Percentiles rank a stretch among this genome's conserved stretches.
These are phyloP conservation scores for Megathymus violae DNA, from an alignment of 1,140 invertebrate species.

Conservation along the genomic window DNA sequence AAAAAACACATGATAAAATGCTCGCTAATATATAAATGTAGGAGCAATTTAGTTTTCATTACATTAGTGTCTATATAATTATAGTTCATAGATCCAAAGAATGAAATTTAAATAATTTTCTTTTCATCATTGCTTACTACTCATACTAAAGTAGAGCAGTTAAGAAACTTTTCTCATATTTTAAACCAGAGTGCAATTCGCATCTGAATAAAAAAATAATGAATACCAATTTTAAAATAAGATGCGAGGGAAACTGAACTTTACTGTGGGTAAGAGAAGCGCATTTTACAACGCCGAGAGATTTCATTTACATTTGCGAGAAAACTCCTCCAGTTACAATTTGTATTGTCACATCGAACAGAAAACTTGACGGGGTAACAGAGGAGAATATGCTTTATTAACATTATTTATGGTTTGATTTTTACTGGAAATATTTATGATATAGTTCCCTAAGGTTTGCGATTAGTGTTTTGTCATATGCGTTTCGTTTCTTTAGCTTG, in stretches of 20 bases:
- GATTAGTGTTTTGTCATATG: constrained; percentile 35
- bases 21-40: too few species aligned
- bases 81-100: too few species aligned
- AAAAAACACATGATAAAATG: too few species aligned
- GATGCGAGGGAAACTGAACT: constrained; percentile 14
- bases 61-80: too few species aligned
- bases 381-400: constrained; percentile 30
- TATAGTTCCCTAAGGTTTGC: constrained; percentile 26
- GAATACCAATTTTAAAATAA: constrained; percentile 10
- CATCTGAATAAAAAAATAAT: constrained; percentile 27
- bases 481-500: constrained; percentile 15
- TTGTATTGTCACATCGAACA: constrained; percentile 53
- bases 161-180: constrained; percentile 47
- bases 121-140: neutral
- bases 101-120: too few species aligned
- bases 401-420: constrained; percentile 4
- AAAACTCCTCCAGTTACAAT: constrained; percentile 47
- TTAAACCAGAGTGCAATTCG: constrained; percentile 41
- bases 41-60: too few species aligned
- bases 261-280: constrained; percentile 14
- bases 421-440: constrained; percentile 13
- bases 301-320: constrained; percentile 26
- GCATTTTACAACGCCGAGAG: constrained; percentile 30
- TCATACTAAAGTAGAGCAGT: constrained; percentile 17
- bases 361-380: constrained; percentile 31